A percentile compares a stretch with the other conserved stretches of the same genome.
phyloP scores from a whole-genome alignment of 2,113 vertebrate species.

The Mesitornis unicolor region DNA sequence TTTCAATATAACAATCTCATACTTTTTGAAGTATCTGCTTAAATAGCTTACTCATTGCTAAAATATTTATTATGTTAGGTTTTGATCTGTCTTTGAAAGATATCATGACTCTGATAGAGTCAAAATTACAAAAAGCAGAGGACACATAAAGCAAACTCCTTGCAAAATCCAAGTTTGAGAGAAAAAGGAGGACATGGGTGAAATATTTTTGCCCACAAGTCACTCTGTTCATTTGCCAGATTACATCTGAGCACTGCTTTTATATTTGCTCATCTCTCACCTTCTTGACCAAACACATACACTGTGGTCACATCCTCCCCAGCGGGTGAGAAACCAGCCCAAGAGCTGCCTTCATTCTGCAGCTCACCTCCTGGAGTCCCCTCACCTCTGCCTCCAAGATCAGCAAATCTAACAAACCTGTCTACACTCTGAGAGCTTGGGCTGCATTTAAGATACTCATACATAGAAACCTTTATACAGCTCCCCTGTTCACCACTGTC shows the following conservation, averaged over 20 bases:
- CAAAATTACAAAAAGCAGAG: not conserved
- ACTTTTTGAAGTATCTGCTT: not conserved
- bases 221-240: not conserved
- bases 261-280: not conserved
- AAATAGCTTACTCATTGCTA: not conserved
- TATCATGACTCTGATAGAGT: not conserved
- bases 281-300: not conserved
- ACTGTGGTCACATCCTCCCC: too few relatives aligned
- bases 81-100: not conserved
- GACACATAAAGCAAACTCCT: not conserved
- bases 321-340: not conserved
- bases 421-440: rapidly evolving
- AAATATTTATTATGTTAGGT: not conserved
- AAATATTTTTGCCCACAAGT: not conserved
- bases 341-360: not conserved
- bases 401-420: not conserved
- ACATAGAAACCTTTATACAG: not conserved
- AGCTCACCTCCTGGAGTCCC: not conserved
- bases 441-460: not conserved
- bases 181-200: not conserved
- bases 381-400: not conserved
- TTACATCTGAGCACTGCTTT: not conserved
- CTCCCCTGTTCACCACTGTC: rapidly evolving
- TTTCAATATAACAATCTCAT: not conserved
- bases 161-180: not conserved